Evolutionary conservation across 2,797 vertebrate species (phyloP), one percentile per base, ranked within the genome.

Genomic region (Oophaga sylvatica): DNA sequence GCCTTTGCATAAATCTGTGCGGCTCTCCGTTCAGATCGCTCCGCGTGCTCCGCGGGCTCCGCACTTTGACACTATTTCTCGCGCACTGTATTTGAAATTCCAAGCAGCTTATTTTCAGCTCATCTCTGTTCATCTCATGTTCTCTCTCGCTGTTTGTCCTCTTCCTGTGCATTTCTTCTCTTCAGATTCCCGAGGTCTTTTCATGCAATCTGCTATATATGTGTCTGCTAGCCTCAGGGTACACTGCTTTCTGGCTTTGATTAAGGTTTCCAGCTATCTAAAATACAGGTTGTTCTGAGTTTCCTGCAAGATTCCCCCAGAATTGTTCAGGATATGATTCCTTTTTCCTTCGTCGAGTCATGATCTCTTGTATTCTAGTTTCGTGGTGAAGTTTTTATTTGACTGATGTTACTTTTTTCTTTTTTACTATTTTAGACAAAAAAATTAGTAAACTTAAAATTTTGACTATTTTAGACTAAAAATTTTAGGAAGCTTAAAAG

Each of bases 241-340:
- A 79, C 29, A 35, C 17, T 67, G 45, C 83, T 83, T 60, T 53
- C 35, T 31, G 19, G 56, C 82, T 84, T 84, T 84, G 82, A 84
- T 84, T 84, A 84, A 84, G 82, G 82, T 73, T 84, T 62, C 68
- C 56, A 62, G 68, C 68, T 84, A 73, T 59, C 82, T 84, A 67
- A 81, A 65, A 81, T 65, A 26, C 80, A 45, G 80, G 56, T 75
- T 75, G 82, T 71, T 31, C 63, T 71, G 65, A 71, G 48, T 73
- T 60, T 75, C 81, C 65, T 57, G 63, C 16, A 71, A 83, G 81
- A 70, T 57, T 35, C 29, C 68, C 0, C 13, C 15, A 20, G 15
- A 26, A 75, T n/a, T 84, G 81, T 73, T 53, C 26, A 73, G 17
- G 56, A n/a, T 84, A 75, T 75, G 57, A 60, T 81, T 73, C 22